Evolutionary conservation across 2,113 vertebrate species (phyloP), one percentile per base, ranked within the genome.

Genomic region (Pteronura brasiliensis): DNA sequence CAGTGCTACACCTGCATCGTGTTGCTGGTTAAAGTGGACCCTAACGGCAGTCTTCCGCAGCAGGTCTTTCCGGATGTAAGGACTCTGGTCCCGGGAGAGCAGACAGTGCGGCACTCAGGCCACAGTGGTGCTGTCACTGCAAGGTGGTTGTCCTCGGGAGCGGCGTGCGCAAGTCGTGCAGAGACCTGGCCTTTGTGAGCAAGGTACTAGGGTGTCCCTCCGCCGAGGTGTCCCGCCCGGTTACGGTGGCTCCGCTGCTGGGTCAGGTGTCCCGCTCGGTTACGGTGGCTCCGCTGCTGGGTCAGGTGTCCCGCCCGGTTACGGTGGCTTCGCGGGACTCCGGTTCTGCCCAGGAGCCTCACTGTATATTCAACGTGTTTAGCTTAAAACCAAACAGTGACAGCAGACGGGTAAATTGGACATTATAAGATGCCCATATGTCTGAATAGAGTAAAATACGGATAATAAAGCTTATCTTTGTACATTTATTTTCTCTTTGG

Each of bases 111-210:
- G 99, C 98, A 0, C 95, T 99, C 89, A 99, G 99, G 47, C 98
- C 99, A 27, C 99, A 99, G 59, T 99, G 99, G 98, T 99, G 99
- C 93, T 99, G 99, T 93, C 98, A 99, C 93, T 99, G 99, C 98
- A 99, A 99, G 94, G 99, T 99, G n/a, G 99, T 99, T 42, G 99
- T 99, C 95, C 99, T 99, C 92, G 99, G 99, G 81, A 99, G 99
- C 3, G 99, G 99, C 7, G 99, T 99, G 84, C 98, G 99, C 55
- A 99, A 99, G 96, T 98, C 99, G 6, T 90, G 98, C 98, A 99
- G 98, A 98, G 99, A 99, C 85, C 98, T 99, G 71, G 98, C 99
- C 77, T 98, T 98, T 42, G 83, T 96, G 20, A 99, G 96, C 85
- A 99, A 99, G 99, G 99, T 99, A 98, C 87, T 31, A 1, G 1